Evolutionary conservation across 2,113 vertebrate genomes (phyloP), one percentile per base, ranked within the genome.

Genomic region (Silurus meridionalis): DNA sequence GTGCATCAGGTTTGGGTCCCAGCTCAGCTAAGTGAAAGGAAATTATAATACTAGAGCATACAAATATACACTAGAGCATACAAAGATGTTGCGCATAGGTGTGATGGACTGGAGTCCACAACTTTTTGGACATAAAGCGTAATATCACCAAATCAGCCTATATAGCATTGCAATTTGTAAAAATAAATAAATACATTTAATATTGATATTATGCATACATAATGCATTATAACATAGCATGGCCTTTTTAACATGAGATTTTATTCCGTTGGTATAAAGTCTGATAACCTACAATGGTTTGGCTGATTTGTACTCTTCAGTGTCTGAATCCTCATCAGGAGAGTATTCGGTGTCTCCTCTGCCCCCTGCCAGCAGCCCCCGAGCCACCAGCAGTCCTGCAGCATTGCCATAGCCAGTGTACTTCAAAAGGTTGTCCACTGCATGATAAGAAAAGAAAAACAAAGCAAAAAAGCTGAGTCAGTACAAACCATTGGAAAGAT

Each of bases 381-480:
- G 96, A 67, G 97, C 97, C 88, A 97, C 97, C 89, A 99, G 92
- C 75, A 99, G 93, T 83, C 98, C 98, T 13, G 98, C 98, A 0
- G 98, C 98, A 0, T 99, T 99, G 14, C 98, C 98, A 55, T 99
- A 99, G 60, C 98, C 98, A 0, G 98, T 99, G 87, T 99, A 99
- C 91, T 99, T 99, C 93, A 99, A 91, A 91, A 99, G 94, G 92
- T 96, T 99, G 90, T 99, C 97, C 79, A 99, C 98, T 99, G 91
- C 63, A 89, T 50, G 9, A 5, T 57, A 77, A 63, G 4, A 37
- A 72, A 67, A 74, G 3, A 52, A 46, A 66, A 67, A 25, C 0
- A 21, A 0, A 15, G 23, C 8, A 19, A 60, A 15, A 57, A 57
- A 13, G 55, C 23, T 0, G 10, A 10, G 3, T 77, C 52, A 69